A percentile compares a stretch with the other conserved stretches of the same genome.
Evolutionary conservation across 2,113 vertebrate species (phyloP).

Genomic region (Hippocampus mohnikei): DNA sequence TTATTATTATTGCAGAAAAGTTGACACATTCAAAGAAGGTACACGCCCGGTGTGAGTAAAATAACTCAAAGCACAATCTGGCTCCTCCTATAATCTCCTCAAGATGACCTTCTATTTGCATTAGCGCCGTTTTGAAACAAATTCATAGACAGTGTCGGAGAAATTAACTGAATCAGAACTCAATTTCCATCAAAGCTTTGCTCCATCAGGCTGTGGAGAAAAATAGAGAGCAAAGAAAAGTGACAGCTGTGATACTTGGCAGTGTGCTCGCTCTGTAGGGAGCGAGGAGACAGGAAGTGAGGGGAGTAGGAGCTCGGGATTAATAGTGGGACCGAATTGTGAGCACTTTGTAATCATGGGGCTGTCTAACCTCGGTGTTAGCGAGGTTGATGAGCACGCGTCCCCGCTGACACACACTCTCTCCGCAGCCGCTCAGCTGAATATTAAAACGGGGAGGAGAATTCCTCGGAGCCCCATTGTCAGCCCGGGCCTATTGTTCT

Average conservation of each 20-base stretch:
- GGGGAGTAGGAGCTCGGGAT: slow-evolving; percentile 49
- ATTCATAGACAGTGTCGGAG: slow-evolving; percentile 18
- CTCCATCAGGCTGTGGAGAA: slow-evolving; percentile 38
- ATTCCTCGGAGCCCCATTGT: slow-evolving; percentile 66
- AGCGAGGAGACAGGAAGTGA: slow-evolving; percentile 45
- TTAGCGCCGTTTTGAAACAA: slow-evolving; percentile 24
- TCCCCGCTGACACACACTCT: slow-evolving; percentile 62
- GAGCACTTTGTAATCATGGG: slow-evolving; percentile 69
- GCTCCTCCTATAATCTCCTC: slow-evolving; percentile 9
- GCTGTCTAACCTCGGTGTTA: slow-evolving; percentile 62
- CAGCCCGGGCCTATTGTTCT: slow-evolving; percentile 66
- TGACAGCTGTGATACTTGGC: slow-evolving; percentile 62
- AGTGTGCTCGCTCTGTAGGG: slow-evolving; percentile 27
- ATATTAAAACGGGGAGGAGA: slow-evolving; percentile 67
- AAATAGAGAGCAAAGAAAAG: slow-evolving; percentile 53
- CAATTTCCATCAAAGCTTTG: slow-evolving; percentile 33
- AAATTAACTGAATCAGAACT: slow-evolving; percentile 40
- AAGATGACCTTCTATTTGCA: slow-evolving; percentile 25
- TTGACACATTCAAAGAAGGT: too few species aligned
- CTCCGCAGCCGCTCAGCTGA: slow-evolving; percentile 55
- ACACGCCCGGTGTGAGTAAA: not conserved
- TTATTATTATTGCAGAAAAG: too few species aligned
- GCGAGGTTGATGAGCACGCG: slow-evolving; percentile 65
- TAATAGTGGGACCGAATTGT: slow-evolving; percentile 61
- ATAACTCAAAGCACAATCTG: not conserved